These are phyloP conservation scores for Aradophagus sp. DNA, from an alignment of 1,140 invertebrate genomes.

Conservation along the genomic window DNA sequence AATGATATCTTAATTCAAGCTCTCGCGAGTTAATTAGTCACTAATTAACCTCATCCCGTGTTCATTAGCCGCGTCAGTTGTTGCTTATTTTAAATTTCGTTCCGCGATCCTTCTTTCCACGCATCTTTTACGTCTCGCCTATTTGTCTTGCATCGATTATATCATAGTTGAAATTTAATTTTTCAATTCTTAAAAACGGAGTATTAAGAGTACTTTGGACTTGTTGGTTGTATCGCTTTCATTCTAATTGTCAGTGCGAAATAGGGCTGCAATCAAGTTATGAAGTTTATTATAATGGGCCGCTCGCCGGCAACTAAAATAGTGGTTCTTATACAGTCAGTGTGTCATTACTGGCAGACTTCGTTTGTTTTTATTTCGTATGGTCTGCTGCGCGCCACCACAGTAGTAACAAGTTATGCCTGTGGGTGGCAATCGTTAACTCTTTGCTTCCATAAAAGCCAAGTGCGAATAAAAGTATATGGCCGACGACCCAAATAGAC, in stretches of 20 bases:
- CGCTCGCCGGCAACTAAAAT: not conserved
- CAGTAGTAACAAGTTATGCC: conserved; percentile 19
- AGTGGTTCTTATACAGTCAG: conserved; percentile 13
- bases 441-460: conserved; percentile 13
- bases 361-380: conserved; percentile 15
- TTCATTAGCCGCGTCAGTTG: too few species aligned
- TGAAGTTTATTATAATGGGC: conserved; percentile 21
- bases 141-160: too few species aligned
- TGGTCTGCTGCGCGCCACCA: conserved; percentile 10
- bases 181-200: too few species aligned
- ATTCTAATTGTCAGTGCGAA: conserved; percentile 2
- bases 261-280: conserved; percentile 6
- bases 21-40: too few species aligned
- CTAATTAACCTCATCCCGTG: too few species aligned
- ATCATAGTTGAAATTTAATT: too few species aligned
- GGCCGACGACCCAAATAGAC: conserved; percentile 17
- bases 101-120: too few species aligned
- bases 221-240: not conserved
- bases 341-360: conserved; percentile 12
- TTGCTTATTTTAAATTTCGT: too few species aligned
- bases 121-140: too few species aligned
- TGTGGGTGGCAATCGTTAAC: conserved; percentile 26
- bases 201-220: too few species aligned
- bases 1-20: too few species aligned
- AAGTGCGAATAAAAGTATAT: conserved; percentile 20